phyloP scores from a whole-genome alignment of 2,888 invertebrate genomes.

The Resseliella maxima region DNA sequence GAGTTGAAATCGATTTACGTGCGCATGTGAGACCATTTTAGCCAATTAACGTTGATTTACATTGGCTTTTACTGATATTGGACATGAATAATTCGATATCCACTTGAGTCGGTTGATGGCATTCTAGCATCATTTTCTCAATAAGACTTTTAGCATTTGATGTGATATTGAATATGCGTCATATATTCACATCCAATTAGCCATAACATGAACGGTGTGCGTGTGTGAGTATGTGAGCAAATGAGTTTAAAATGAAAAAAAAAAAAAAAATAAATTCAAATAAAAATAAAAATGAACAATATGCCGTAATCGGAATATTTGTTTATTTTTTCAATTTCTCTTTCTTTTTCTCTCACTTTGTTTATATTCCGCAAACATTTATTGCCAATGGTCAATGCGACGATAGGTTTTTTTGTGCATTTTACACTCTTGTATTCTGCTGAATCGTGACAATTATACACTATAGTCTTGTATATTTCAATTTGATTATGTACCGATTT shows the following conservation, averaged over 20 bases:
- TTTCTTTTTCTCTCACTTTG: background rate
- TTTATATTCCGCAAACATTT: background rate
- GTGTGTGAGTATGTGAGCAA: constrained; percentile 8
- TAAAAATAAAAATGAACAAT: background rate
- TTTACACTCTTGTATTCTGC: background rate
- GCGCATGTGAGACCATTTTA: background rate
- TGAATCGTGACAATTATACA: background rate
- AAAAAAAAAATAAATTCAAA: constrained; percentile 25
- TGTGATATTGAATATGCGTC: background rate
- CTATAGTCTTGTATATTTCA: background rate
- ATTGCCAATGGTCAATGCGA: too few relatives aligned
- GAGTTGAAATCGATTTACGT: background rate
- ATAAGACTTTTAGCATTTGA: background rate
- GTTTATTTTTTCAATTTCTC: background rate
- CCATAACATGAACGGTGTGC: background rate
- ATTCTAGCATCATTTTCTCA: background rate
- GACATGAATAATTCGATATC: constrained; percentile 6
- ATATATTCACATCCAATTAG: constrained; percentile 16
- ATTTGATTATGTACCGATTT: background rate
- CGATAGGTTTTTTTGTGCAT: too few relatives aligned
- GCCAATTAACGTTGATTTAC: constrained; percentile 34
- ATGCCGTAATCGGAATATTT: constrained; percentile 7
- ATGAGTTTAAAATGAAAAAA: too few relatives aligned
- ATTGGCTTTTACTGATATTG: constrained; percentile 30
- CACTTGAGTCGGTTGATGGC: background rate